Evolutionary conservation across 1,140 invertebrate species (phyloP), one percentile per base, ranked within the genome.

Genomic region (Drosophila insularis): DNA sequence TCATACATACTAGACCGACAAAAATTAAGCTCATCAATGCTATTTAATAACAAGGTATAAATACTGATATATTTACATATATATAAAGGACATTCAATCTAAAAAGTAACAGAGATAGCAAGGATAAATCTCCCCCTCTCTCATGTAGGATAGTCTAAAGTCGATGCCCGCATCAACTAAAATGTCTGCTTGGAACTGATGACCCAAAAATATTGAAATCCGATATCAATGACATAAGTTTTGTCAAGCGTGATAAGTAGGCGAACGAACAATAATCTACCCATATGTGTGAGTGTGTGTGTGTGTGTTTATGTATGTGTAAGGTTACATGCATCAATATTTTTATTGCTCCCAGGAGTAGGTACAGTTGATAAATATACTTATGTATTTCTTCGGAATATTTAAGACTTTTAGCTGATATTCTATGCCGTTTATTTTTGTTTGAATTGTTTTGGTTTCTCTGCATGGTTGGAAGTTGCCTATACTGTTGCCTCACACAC

Each of bases 161-260:
- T 50, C 43, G 43, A 50, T 50, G 1, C 7, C 17, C 10, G 10
- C 2, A 2, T 21, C 8, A 50, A 19, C 8, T 21, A 3, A 60
- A 21, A 37, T 40, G 10, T 37, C 13, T 56, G 17, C 17, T 50
- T 50, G 17, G 21, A 50, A 50, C 43, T 50, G 43, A 50, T 50
- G 43, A 50, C 43, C 39, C 55, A 58, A 32, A 19, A 66, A 39
- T 66, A 69, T 82, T 66, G 61, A 79, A 74, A 58, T 78, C 66
- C 68, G 68, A 81, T 74, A 78, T 85, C 64, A 63, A 78, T 86
- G 74, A 67, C 66, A 56, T 72, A 53, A 77, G 66, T 65, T 73
- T 55, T 61, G 58, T 32, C 58, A 75, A 76, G 71, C 68, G 61
- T 61, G 77, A 85, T 82, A 82, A 84, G 76, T 37, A 68, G 21